phyloP scores from a whole-genome alignment of 2,113 vertebrate genomes.

The Oplegnathus fasciatus region DNA sequence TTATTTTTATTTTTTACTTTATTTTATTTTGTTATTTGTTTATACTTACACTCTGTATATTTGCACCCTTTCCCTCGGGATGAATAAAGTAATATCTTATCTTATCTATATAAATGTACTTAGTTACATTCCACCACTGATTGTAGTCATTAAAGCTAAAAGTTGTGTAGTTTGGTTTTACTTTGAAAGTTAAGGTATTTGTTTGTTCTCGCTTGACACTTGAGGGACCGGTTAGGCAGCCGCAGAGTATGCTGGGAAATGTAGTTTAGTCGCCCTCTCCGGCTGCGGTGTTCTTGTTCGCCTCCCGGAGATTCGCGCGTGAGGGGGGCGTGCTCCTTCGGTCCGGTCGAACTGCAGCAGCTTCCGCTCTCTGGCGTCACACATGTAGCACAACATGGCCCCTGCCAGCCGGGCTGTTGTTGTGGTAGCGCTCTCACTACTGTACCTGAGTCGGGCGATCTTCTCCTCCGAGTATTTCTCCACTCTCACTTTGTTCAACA shows the following conservation, averaged over 20 bases:
- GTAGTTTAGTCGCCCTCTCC: conserved; percentile 43
- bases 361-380: conserved; percentile 75
- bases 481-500: conserved; percentile 84
- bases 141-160: not conserved
- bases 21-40: too few species aligned
- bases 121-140: too few species aligned
- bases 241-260: conserved; percentile 72
- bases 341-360: conserved; percentile 45
- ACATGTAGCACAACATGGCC: conserved; percentile 85
- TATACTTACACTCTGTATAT: too few species aligned
- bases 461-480: conserved; percentile 84
- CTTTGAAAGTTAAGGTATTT: not conserved
- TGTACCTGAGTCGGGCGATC: conserved; percentile 68
- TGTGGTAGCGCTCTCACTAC: conserved; percentile 73
- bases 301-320: conserved; percentile 16
- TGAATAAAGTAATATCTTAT: too few species aligned
- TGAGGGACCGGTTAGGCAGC: conserved; percentile 35
- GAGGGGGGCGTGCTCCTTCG: conserved; percentile 34
- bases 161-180: not conserved
- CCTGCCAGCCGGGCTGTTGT: conserved; percentile 80
- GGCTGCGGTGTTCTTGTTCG: conserved; percentile 1
- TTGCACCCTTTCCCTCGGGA: too few species aligned
- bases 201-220: not conserved
- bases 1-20: too few species aligned
- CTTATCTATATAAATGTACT: too few species aligned